A percentile compares a stretch with the other conserved stretches of the same genome.
These are phyloP conservation scores for Invenusta paracnida DNA, from an alignment of 2,888 invertebrate species.

Conservation along the genomic window DNA sequence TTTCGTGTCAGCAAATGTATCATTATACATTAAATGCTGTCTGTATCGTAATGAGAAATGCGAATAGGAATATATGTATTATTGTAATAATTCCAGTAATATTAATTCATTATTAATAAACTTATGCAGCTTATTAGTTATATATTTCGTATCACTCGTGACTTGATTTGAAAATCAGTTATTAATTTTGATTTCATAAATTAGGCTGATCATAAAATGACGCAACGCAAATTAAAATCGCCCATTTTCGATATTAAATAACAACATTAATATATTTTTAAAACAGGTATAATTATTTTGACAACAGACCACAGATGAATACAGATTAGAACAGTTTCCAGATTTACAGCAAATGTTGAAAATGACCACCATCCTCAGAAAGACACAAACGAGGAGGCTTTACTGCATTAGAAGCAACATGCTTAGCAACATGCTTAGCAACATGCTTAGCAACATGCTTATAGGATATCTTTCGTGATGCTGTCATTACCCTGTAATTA, in stretches of 20 bases:
- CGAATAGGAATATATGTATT: no score
- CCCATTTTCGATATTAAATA: slow-evolving; percentile 21
- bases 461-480: background rate
- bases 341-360: slow-evolving; percentile 4
- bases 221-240: slow-evolving; percentile 11
- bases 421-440: no score
- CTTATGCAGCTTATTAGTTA: no score
- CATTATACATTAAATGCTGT: no score
- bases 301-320: background rate
- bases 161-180: no score
- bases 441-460: no score
- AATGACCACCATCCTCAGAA: slow-evolving; percentile 18
- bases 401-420: background rate
- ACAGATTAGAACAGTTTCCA: slow-evolving; percentile 21
- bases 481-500: background rate
- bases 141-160: no score
- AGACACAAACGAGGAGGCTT: slow-evolving; percentile 9
- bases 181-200: no score
- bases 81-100: no score
- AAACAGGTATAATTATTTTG: background rate
- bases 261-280: slow-evolving; percentile 9
- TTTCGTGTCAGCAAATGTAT: no score
- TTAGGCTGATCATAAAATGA: slow-evolving; percentile 8
- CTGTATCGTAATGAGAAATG: no score
- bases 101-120: no score